A percentile compares a stretch with the other conserved stretches of the same genome.
Conservation (phyloP, 2,888 invertebrate species). For the Clistopyga incitator region DNA sequence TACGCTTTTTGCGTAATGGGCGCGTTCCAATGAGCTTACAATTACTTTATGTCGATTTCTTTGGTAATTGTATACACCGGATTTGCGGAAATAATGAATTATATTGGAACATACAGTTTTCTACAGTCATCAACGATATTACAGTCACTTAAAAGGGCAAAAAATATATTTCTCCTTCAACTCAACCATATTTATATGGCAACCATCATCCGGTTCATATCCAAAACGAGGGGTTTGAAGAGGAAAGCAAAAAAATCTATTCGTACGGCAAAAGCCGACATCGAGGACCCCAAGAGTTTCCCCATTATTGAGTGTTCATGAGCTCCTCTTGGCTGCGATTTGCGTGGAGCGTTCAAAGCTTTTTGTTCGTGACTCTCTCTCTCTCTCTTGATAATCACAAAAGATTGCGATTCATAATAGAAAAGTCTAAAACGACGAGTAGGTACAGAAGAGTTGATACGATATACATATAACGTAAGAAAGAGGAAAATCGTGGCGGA, state of each 20-base stretch:
- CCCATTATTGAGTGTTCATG: constrained; percentile 11
- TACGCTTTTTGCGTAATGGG: background rate
- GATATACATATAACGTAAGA: background rate
- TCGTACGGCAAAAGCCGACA: constrained; percentile 15
- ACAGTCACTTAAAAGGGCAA: constrained; percentile 7
- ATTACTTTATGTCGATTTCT: no score
- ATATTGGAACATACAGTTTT: no score
- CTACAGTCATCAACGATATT: constrained; percentile 2
- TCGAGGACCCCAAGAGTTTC: background rate
- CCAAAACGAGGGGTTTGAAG: background rate
- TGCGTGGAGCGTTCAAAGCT: background rate
- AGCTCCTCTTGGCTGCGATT: background rate
- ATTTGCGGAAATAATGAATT: no score
- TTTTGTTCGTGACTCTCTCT: background rate
- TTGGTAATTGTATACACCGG: no score
- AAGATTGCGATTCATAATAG: background rate
- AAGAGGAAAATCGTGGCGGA: constrained; percentile 13
- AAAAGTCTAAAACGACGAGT: constrained; percentile 7
- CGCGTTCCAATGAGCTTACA: background rate
- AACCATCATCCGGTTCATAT: background rate
- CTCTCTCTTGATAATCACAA: background rate
- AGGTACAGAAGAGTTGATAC: background rate
- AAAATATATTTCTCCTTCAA: background rate
- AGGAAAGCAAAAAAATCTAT: constrained; percentile 14
- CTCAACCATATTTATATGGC: background rate